Percentiles rank a stretch among this genome's conserved stretches.
phyloP scores from a whole-genome alignment of 2,888 invertebrate genomes.

The Pandemis heparana region DNA sequence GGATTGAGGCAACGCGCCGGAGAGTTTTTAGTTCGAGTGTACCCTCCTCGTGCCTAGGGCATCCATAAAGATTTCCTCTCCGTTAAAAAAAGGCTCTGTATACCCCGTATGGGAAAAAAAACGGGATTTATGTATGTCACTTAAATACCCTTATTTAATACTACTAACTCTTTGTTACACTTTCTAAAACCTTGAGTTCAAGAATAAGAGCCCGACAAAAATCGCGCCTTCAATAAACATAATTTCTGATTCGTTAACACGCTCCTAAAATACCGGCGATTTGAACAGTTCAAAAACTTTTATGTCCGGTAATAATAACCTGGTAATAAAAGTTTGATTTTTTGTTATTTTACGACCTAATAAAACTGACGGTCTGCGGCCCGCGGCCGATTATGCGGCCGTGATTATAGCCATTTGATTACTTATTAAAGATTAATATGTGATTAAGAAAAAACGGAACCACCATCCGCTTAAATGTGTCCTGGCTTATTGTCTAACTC shows the following conservation, averaged over 20 bases:
- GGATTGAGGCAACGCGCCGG: too few relatives aligned
- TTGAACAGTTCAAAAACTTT: constrained; percentile 40
- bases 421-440: constrained; percentile 10
- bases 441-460: constrained; percentile 1
- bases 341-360: constrained; percentile 39
- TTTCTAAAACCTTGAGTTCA: too few relatives aligned
- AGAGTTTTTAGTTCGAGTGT: too few relatives aligned
- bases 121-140: too few relatives aligned
- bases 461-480: too few relatives aligned
- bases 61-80: too few relatives aligned
- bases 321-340: constrained; percentile 35
- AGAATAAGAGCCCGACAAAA: background rate
- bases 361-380: constrained; percentile 21
- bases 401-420: constrained; percentile 19
- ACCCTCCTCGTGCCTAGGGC: too few relatives aligned
- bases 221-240: background rate
- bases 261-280: constrained; percentile 27
- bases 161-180: too few relatives aligned
- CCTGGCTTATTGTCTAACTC: too few relatives aligned
- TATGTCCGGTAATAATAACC: constrained; percentile 34
- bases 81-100: too few relatives aligned
- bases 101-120: too few relatives aligned
- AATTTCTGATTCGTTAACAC: constrained; percentile 8
- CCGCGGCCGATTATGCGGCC: constrained; percentile 10
- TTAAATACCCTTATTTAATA: too few relatives aligned